Evolutionary conservation across 2,888 invertebrate species (phyloP).

Genomic region (Epinotia nisella): DNA sequence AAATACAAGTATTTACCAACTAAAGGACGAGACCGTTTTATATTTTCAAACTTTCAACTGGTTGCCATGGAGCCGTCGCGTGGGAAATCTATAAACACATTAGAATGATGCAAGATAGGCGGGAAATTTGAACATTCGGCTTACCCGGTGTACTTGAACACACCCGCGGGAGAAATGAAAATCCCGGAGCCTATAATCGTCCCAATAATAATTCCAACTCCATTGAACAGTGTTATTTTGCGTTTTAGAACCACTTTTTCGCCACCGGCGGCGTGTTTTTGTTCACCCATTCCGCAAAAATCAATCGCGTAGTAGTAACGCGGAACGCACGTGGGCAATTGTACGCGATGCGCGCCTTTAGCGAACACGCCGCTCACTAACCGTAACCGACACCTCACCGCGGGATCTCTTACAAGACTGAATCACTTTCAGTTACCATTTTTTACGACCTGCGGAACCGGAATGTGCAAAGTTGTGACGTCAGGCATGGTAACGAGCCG

Average conservation of each 20-base stretch:
- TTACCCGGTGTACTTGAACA: constrained; percentile 87
- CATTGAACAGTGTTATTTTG: constrained; percentile 93
- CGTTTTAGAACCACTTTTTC: constrained; percentile 89
- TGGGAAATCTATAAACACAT: constrained; percentile 50
- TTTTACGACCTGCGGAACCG: constrained; percentile 71
- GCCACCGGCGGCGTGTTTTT: constrained; percentile 73
- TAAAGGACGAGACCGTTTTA: background rate
- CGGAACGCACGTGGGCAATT: constrained; percentile 68
- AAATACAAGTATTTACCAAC: background rate
- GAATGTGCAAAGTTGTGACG: constrained; percentile 66
- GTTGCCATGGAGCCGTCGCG: constrained; percentile 39
- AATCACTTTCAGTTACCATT: constrained; percentile 76
- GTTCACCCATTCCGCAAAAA: constrained; percentile 82
- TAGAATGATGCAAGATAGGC: constrained; percentile 54
- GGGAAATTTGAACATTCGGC: constrained; percentile 65
- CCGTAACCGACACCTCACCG: constrained; percentile 55
- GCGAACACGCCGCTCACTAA: constrained; percentile 45
- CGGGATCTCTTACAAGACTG: constrained; percentile 71
- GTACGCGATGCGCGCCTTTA: constrained; percentile 46
- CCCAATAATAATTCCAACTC: constrained; percentile 94
- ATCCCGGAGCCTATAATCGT: constrained; percentile 96
- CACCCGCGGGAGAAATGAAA: constrained; percentile 95
- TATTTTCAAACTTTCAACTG: constrained; percentile 17
- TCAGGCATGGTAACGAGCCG: constrained; percentile 54
- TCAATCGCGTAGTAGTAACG: constrained; percentile 64